Conservation (phyloP, 1,140 invertebrate species). For the Diorhabda sublineata region DNA sequence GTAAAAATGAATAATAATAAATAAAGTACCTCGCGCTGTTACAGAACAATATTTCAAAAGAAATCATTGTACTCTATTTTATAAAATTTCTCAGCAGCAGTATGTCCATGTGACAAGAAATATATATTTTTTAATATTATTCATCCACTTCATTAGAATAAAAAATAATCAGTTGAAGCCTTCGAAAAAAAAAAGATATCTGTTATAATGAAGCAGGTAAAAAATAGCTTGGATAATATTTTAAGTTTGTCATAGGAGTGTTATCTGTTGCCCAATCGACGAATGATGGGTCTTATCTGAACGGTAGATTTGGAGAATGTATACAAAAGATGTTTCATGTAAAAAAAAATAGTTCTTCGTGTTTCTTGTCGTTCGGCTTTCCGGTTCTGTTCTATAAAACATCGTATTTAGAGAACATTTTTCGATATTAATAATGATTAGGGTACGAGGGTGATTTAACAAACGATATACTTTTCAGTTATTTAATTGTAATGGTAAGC, state of each 20-base stretch:
- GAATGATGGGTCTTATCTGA: not conserved
- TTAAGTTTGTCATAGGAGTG: slow-evolving; percentile 2
- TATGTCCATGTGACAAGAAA: not conserved
- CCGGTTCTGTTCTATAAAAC: not conserved
- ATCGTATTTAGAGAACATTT: not conserved
- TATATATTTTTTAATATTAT: not conserved
- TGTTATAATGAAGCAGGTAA: slow-evolving; percentile 2
- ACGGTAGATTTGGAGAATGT: not conserved
- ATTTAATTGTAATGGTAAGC: too few relatives aligned
- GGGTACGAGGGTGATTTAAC: too few relatives aligned
- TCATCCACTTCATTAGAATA: slow-evolving; percentile 1
- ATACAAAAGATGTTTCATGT: slow-evolving; percentile 2
- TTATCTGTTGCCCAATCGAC: not conserved
- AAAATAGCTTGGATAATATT: not conserved
- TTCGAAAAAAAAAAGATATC: slow-evolving; percentile 3
- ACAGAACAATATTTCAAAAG: too few relatives aligned
- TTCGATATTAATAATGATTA: too few relatives aligned
- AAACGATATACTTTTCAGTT: too few relatives aligned
- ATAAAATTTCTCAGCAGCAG: not conserved
- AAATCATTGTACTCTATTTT: not conserved
- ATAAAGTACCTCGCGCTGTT: too few relatives aligned
- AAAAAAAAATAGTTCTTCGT: not conserved
- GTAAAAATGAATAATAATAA: too few relatives aligned
- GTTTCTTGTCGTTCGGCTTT: not conserved
- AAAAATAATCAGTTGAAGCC: slow-evolving; percentile 2